Percentiles rank a stretch among this genome's conserved stretches.
phyloP scores from a whole-genome alignment of 2,888 invertebrate genomes.

The Eucriotettix oculatus region DNA sequence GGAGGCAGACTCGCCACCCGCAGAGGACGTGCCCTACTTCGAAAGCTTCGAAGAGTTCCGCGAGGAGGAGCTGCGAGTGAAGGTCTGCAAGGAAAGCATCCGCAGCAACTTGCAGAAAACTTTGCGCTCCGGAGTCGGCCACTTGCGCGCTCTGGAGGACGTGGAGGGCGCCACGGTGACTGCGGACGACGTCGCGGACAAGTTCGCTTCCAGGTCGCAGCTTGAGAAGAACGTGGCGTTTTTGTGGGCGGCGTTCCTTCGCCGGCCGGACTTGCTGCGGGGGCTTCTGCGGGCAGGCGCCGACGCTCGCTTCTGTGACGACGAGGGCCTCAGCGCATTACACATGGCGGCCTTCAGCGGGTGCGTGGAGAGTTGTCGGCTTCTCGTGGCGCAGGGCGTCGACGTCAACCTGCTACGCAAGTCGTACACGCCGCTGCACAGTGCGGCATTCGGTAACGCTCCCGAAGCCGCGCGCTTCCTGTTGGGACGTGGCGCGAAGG shows the following conservation, averaged over 20 bases:
- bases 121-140: constrained; percentile 48
- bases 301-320: constrained; percentile 51
- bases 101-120: constrained; percentile 58
- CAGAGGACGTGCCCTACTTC: constrained; percentile 65
- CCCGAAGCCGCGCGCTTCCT: constrained; percentile 63
- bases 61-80: constrained; percentile 22
- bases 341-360: constrained; percentile 66
- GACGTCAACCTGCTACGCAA: constrained; percentile 52
- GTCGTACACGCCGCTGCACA: constrained; percentile 70
- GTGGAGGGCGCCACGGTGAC: constrained; percentile 50
- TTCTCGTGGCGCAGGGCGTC: constrained; percentile 47
- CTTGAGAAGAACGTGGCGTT: constrained; percentile 54
- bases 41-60: constrained; percentile 50
- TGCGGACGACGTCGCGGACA: constrained; percentile 34
- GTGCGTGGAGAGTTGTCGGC: constrained; percentile 51
- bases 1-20: constrained; percentile 62
- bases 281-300: constrained; percentile 48
- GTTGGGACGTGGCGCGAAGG: constrained; percentile 50
- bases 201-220: constrained; percentile 39
- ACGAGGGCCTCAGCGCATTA: constrained; percentile 48
- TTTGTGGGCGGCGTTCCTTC: constrained; percentile 58
- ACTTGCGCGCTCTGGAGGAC: constrained; percentile 51
- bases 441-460: constrained; percentile 78
- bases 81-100: constrained; percentile 40
- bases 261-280: constrained; percentile 46